Base-by-base conservation (phyloP, 2,113 vertebrate genomes). In the Lophius piscatorius region DNA sequence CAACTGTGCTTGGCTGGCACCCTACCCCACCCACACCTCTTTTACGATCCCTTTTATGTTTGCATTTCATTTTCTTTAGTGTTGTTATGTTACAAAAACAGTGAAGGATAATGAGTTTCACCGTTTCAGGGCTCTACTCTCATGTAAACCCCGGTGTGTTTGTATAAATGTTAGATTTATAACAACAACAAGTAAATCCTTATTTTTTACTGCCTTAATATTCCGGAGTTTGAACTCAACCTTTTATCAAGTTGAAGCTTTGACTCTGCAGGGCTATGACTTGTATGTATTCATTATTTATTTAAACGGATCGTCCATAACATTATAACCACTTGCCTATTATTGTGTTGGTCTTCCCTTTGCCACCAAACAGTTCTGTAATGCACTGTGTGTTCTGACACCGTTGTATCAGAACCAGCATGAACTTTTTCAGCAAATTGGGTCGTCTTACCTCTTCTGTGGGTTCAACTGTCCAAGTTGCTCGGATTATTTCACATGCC, bases 1-100 rank as follows among this genome's bases (percentile, higher is more conserved):
- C 49, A 74, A 69, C 70, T 66, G 71, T 63, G 31, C 57, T 66
- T 63, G 46, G 63, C 73, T 70, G 59, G 54, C 54, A 39, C 42
- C 46, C 78, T 54, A 54, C 58, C n/a, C 70, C 74, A 66, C 65
- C 38, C 16, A 6, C 42, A 38, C 28, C 28, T 68, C 21, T 57
- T 73, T 74, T 54, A 61, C 42, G 45, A 67, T 66, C 59, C 17
- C 52, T 51, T 46, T 55, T 26, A 33, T 70, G 46, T 64, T 59
- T 59, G 47, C 50, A 28, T 68, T n/a, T 71, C 18, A 33, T 57
- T 64, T 70, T 58, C 39, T 62, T 59, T 42, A n/a, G 50, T 58
- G 63, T 70, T 58, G 56, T 59, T 38, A 11, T 31, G 33, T 59
- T 28, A 34, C 28, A 52, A 58, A 70, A 63, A 40, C 42, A 63